phyloP scores from a whole-genome alignment of 2,888 invertebrate species.

The Odontomyia ornata region DNA sequence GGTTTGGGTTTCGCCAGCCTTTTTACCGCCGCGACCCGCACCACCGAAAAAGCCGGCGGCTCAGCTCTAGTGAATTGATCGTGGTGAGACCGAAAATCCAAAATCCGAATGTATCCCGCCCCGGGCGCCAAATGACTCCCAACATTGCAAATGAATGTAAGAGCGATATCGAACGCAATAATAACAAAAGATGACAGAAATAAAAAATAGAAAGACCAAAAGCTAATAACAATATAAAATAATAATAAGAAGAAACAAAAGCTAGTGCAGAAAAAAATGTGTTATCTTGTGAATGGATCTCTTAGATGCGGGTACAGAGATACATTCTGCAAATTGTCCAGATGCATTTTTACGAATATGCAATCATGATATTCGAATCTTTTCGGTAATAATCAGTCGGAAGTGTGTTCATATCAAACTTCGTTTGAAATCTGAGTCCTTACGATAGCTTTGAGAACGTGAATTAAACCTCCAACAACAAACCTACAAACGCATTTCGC shows the following conservation, averaged over 20 bases:
- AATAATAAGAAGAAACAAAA: background rate
- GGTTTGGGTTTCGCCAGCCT: slow-evolving; percentile 7
- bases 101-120: slow-evolving; percentile 21
- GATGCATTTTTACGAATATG: background rate
- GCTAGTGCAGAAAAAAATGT: no score
- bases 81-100: slow-evolving; percentile 4
- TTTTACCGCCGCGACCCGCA: background rate
- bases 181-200: slow-evolving; percentile 20
- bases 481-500: no score
- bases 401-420: no score
- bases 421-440: background rate
- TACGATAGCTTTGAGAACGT: no score
- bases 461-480: no score
- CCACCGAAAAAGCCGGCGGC: slow-evolving; percentile 9
- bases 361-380: no score
- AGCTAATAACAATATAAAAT: slow-evolving; percentile 10
- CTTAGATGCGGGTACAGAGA: background rate
- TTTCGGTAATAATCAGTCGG: no score
- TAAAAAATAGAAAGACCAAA: background rate
- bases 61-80: slow-evolving; percentile 5
- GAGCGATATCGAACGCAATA: background rate
- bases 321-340: background rate
- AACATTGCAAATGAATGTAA: slow-evolving; percentile 26
- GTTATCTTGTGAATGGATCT: background rate
- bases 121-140: slow-evolving; percentile 21